phyloP scores from a whole-genome alignment of 2,888 invertebrate species.

The Cataglyphis rosenhaueri region DNA sequence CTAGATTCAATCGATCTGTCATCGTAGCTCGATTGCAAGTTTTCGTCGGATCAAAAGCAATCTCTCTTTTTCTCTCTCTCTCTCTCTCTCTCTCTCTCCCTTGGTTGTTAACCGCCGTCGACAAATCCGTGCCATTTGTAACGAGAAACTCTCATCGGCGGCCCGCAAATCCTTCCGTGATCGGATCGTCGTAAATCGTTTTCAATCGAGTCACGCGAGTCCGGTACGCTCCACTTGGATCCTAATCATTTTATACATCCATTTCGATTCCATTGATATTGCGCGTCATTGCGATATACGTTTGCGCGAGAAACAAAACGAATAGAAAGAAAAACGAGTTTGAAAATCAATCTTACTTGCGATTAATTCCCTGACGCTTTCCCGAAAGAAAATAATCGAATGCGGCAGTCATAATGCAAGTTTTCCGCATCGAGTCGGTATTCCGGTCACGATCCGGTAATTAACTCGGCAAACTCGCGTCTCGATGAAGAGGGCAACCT shows the following conservation, averaged over 20 bases:
- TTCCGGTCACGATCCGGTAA: constrained; percentile 41
- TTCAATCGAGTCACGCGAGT: constrained; percentile 60
- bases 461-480: constrained; percentile 40
- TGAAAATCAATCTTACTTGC: background rate
- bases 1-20: constrained; percentile 1
- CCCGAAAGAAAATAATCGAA: constrained; percentile 39
- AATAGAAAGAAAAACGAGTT: background rate
- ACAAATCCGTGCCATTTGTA: constrained; percentile 61
- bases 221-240: constrained; percentile 53
- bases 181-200: constrained; percentile 62
- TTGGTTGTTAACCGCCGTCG: constrained; percentile 46
- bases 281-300: background rate
- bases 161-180: constrained; percentile 56
- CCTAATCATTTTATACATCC: constrained; percentile 56
- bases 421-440: constrained; percentile 18
- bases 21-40: background rate
- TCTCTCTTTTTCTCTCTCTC: background rate
- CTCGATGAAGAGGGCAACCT: constrained; percentile 57
- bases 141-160: constrained; percentile 48
- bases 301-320: background rate
- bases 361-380: constrained; percentile 18
- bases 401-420: constrained; percentile 30
- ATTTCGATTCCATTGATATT: constrained; percentile 37
- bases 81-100: background rate
- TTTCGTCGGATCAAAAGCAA: constrained; percentile 40